These are phyloP conservation scores for Amblyjoppa fuscipennis DNA, from an alignment of 2,888 invertebrate genomes.

Conservation along the genomic window DNA sequence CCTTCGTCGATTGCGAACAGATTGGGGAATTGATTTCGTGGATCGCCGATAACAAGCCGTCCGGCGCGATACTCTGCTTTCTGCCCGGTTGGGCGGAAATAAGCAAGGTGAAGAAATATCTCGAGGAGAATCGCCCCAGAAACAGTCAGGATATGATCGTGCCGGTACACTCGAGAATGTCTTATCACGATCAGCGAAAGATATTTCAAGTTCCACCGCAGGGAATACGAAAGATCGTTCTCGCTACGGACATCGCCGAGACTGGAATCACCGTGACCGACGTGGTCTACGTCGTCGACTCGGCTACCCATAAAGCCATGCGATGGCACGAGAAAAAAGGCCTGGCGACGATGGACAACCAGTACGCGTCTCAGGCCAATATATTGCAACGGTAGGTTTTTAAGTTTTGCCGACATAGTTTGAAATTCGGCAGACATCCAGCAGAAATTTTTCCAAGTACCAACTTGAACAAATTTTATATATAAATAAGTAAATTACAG, in stretches of 20 bases:
- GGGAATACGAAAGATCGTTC: slow-evolving; percentile 89
- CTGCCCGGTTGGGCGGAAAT: slow-evolving; percentile 93
- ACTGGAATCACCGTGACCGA: slow-evolving; percentile 92
- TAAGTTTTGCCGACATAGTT: not conserved
- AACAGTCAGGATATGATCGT: slow-evolving; percentile 83
- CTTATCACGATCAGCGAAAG: slow-evolving; percentile 76
- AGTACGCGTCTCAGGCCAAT: slow-evolving; percentile 89
- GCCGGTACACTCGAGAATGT: slow-evolving; percentile 88
- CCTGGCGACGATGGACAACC: slow-evolving; percentile 85
- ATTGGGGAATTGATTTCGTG: slow-evolving; percentile 86
- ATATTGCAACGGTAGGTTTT: slow-evolving; percentile 86
- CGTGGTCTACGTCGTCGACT: slow-evolving; percentile 90
- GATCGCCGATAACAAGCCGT: slow-evolving; percentile 87
- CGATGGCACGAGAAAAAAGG: slow-evolving; percentile 86
- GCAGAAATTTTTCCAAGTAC: not conserved
- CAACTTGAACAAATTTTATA: no score
- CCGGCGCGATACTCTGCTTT: slow-evolving; percentile 91
- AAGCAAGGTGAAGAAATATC: slow-evolving; percentile 85
- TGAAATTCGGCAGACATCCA: not conserved
- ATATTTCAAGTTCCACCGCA: slow-evolving; percentile 82
- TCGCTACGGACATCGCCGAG: slow-evolving; percentile 91
- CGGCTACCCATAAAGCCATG: slow-evolving; percentile 88
- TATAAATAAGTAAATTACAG: no score
- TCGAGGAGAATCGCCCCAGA: slow-evolving; percentile 83
- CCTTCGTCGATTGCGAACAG: slow-evolving; percentile 86